phyloP scores from a whole-genome alignment of 2,797 vertebrate species.

The Trichosurus vulpecula region DNA sequence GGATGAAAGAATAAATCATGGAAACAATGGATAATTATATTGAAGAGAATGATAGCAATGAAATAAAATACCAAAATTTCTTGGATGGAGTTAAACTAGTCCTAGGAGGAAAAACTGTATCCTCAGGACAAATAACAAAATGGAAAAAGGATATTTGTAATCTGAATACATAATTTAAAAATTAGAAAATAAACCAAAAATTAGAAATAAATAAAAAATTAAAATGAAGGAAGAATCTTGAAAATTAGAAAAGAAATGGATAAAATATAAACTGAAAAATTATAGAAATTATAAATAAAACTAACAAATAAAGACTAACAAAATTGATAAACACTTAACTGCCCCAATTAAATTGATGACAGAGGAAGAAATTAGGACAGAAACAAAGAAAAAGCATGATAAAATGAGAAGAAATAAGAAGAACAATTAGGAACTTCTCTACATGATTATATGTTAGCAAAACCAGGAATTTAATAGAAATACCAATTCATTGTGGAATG shows the following conservation, averaged over 20 bases:
- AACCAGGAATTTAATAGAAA: neutral
- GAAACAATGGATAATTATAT: neutral
- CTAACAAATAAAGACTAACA: neutral
- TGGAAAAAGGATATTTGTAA: neutral
- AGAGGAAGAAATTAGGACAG: neutral
- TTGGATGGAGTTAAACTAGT: neutral
- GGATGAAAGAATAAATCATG: neutral
- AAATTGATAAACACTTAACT: neutral
- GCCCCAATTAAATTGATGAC: neutral
- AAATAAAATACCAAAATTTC: neutral
- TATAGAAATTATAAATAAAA: neutral
- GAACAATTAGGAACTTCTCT: neutral
- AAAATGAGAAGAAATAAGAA: neutral
- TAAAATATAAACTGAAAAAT: neutral
- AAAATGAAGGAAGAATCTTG: neutral
- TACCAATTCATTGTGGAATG: neutral
- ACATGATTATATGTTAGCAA: neutral
- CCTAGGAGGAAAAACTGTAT: neutral
- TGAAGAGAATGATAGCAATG: neutral
- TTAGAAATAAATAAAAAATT: neutral
- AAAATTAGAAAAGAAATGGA: neutral
- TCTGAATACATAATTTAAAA: neutral
- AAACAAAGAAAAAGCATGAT: neutral
- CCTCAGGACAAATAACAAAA: neutral
- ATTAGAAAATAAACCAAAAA: neutral